phyloP scores from a whole-genome alignment of 2,888 invertebrate species.

The Drosophila nigricruria region DNA sequence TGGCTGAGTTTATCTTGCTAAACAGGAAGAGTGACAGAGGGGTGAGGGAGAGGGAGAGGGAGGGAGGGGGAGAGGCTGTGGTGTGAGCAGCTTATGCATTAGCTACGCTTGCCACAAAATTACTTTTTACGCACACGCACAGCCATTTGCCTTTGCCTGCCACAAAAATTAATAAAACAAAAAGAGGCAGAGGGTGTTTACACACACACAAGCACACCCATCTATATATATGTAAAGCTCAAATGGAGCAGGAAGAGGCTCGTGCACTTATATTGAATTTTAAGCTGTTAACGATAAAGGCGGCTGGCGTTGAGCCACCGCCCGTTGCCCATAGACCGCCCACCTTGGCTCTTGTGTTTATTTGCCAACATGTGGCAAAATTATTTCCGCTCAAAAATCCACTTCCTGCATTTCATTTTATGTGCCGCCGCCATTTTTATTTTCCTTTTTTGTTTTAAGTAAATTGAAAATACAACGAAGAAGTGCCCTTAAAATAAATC shows the following conservation, averaged over 20 bases:
- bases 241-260: slow-evolving; percentile 43
- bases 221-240: slow-evolving; percentile 4
- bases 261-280: slow-evolving; percentile 73
- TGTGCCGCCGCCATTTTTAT: slow-evolving; percentile 14
- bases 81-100: slow-evolving; percentile 29
- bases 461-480: slow-evolving; percentile 61
- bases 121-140: slow-evolving; percentile 29
- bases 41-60: not conserved
- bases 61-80: not conserved
- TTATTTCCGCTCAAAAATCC: slow-evolving; percentile 79
- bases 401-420: slow-evolving; percentile 62
- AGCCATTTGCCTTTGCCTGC: slow-evolving; percentile 10
- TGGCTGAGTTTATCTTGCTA: not conserved
- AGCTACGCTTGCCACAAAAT: slow-evolving; percentile 53
- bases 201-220: not conserved
- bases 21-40: not conserved
- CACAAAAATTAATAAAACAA: slow-evolving; percentile 44
- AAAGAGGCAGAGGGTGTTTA: not conserved
- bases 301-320: slow-evolving; percentile 55
- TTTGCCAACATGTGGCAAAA: slow-evolving; percentile 79
- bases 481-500: slow-evolving; percentile 52
- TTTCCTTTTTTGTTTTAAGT: slow-evolving; percentile 47
- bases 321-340: slow-evolving; percentile 31
- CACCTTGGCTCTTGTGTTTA: slow-evolving; percentile 49
- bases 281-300: slow-evolving; percentile 63